Base-by-base conservation (phyloP, 1,140 invertebrate species). In the Gonioctena quinquepunctata region DNA sequence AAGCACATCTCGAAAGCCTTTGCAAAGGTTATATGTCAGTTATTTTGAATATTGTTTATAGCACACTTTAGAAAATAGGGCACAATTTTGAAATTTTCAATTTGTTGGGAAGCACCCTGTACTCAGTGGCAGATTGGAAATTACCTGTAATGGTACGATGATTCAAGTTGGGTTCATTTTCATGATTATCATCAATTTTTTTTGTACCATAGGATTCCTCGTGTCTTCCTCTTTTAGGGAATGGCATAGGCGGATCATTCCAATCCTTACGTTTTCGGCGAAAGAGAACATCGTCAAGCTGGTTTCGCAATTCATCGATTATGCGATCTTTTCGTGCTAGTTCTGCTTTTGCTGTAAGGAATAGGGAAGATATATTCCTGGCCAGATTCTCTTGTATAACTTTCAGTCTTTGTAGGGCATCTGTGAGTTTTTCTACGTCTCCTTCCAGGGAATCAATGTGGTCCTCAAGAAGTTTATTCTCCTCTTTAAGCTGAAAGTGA, bases 271-370 rank as follows among this genome's bases (percentile, higher is more conserved):
- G 16, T 42, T n/a, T 3, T 3, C 62, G 18, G 22, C 48, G 19
- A n/a, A 65, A 65, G 16, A 21, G 16, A 28, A 71, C 11, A 18
- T 74, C 60, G 61, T 79, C 70, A 5, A 67, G 28, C 25, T 77
- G 22, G 50, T 68, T 25, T 50, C 82, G 81, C 3, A 87, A 72
- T 50, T 86, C 81, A 6, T 66, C 54, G 56, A 87, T 84, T 33
- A 75, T 81, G 52, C 71, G 76, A 68, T 87, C 83, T 69, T 87
- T 87, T 13, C 86, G 74, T 21, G 68, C 25, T 66, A 87, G 81
- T 80, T 87, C 86, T 3, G 79, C 75, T 70, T 80, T 84, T 0
- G 86, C 86, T 19, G 86, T 87, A 74, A 83, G 83, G 18, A 83
- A 76, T 18, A 87, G 69, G 7, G 84, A 84, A 3, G 84, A 85